Conservation (phyloP, 2,888 invertebrate species). For the Drosophila birchii region DNA sequence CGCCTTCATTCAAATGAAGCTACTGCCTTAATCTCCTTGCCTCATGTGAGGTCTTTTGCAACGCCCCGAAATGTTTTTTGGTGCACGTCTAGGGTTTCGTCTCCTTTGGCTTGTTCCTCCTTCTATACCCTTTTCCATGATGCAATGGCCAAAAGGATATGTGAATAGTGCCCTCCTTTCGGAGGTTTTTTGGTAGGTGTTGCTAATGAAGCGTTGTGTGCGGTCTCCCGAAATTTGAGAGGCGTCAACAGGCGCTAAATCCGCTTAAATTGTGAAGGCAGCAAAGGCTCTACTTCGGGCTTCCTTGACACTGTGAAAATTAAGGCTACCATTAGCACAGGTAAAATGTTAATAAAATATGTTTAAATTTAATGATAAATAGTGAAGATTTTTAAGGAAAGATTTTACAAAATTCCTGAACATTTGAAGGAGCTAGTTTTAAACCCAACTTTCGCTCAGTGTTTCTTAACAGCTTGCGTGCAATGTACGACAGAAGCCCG, state of each 20-base stretch:
- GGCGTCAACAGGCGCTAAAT: slow-evolving; percentile 83
- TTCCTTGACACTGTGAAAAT: slow-evolving; percentile 19
- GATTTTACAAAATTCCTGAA: background rate
- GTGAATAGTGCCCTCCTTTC: slow-evolving; percentile 29
- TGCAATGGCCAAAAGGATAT: slow-evolving; percentile 56
- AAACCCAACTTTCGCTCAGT: slow-evolving; percentile 10
- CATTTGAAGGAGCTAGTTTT: background rate
- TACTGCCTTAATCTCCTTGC: slow-evolving; percentile 44
- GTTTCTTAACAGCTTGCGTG: slow-evolving; percentile 33
- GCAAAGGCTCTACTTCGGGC: slow-evolving; percentile 36
- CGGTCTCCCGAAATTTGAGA: slow-evolving; percentile 81
- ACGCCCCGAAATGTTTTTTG: slow-evolving; percentile 60
- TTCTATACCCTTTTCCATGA: slow-evolving; percentile 59
- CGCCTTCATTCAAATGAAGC: slow-evolving; percentile 34
- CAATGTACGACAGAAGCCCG: slow-evolving; percentile 35
- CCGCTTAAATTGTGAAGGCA: slow-evolving; percentile 77
- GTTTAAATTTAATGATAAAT: background rate
- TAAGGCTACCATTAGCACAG: slow-evolving; percentile 4
- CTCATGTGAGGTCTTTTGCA: slow-evolving; percentile 66
- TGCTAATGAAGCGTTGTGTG: slow-evolving; percentile 71
- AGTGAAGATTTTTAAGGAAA: background rate
- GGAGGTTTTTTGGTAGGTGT: slow-evolving; percentile 46
- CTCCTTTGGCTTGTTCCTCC: slow-evolving; percentile 8
- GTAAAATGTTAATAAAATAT: background rate
- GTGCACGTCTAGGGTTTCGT: slow-evolving; percentile 74